Base-by-base conservation (phyloP, 1,140 invertebrate species). In the Listronotus bonariensis region DNA sequence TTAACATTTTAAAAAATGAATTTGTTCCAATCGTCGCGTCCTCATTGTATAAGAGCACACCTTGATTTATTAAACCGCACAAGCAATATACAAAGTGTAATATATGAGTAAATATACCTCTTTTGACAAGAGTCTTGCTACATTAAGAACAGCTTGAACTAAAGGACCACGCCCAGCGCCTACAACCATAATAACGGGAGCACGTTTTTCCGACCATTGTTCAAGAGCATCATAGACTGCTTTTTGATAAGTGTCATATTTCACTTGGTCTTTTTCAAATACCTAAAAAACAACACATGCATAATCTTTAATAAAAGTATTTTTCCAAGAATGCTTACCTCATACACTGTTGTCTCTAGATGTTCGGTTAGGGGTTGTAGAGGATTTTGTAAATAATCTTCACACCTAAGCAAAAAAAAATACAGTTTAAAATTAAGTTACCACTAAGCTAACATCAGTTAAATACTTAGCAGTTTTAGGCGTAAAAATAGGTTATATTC, bases 211-310 rank as follows among this genome's bases (percentile, higher is more conserved):
- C 4, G 82, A 78, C 45, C 80, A 73, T 74, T 85, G 81, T 46
- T 78, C 70, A 5, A 98, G 79, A 12, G 94, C 95, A 79, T 85
- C 78, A 63, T 88, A 86, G 55, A 92, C 88, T 17, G 92, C 96
- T 65, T 85, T 85, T 80, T 96, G 90, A 81, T 99, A 99, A 61
- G 92, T 85, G 26, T 88, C 86, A 81, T 99, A 99, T 80, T 99
- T 99, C 0, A 97, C 83, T 10, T 95, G 93, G 86, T 99, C 97
- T 76, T 95, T 94, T 82, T 99, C 97, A 85, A 99, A 99, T 7
- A 98, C 89, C 61, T 64, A 42, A 32, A 20, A 43, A 45, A 57
- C 14, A 36, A 54, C n/a, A n/a, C n/a, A n/a, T n/a, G n/a, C n/a
- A n/a, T n/a, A n/a, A n/a, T n/a, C n/a, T n/a, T n/a, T n/a, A n/a